Conservation (phyloP, 2,797 vertebrate genomes). For the Enteromius trimaculatus region DNA sequence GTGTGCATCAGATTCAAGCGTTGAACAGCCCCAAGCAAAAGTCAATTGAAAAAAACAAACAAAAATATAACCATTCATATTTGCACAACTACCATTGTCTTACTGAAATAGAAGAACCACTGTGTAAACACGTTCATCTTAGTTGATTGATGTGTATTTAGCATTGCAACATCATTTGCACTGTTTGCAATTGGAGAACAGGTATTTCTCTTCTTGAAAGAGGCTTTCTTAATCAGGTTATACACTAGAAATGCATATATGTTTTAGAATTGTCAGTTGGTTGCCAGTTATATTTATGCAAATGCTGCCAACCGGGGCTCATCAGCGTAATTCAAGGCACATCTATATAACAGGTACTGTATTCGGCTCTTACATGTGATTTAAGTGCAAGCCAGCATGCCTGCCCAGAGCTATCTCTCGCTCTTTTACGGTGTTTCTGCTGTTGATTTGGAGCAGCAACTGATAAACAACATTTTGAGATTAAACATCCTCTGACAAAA, state of each 20-base stretch:
- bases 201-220: neutral
- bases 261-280: neutral
- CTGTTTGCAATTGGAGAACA: neutral
- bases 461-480: slow-evolving; percentile 8
- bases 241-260: neutral
- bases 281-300: slow-evolving; percentile 8
- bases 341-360: neutral
- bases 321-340: neutral
- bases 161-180: neutral
- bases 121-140: neutral
- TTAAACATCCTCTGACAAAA: neutral
- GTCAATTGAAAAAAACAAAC: neutral
- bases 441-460: neutral
- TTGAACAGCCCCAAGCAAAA: neutral
- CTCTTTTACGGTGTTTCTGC: neutral
- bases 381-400: slow-evolving; percentile 1
- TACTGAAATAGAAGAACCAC: neutral
- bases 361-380: neutral
- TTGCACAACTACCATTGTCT: neutral
- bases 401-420: neutral
- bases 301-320: neutral
- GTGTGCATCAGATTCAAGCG: neutral
- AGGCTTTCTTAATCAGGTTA: neutral
- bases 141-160: neutral
- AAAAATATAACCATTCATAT: neutral